Percentiles rank a stretch among this genome's conserved stretches.
These are phyloP conservation scores for Chloroceryle inda DNA, from an alignment of 2,797 vertebrate genomes.

Conservation along the genomic window DNA sequence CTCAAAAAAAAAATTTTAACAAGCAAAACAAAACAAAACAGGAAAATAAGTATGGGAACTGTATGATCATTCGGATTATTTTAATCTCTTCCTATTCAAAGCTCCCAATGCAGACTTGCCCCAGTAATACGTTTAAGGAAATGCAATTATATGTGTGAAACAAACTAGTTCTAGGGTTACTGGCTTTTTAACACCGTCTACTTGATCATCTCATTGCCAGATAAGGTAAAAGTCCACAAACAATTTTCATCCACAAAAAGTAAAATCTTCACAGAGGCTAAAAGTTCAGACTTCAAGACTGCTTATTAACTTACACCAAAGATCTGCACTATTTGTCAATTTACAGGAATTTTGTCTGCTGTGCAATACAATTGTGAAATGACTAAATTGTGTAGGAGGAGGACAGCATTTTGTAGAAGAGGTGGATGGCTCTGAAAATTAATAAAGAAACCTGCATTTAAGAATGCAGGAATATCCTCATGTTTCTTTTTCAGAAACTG, in stretches of 20 bases:
- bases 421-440: background rate
- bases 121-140: background rate
- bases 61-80: fast-evolving
- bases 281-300: background rate
- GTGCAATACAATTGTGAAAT: slow-evolving; percentile 22
- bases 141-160: background rate
- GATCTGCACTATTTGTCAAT: slow-evolving; percentile 19
- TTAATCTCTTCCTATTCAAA: background rate
- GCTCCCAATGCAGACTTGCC: background rate
- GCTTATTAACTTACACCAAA: slow-evolving; percentile 9
- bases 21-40: too few relatives aligned
- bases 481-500: background rate
- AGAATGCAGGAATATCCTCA: background rate
- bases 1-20: background rate
- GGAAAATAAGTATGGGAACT: background rate
- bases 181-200: background rate
- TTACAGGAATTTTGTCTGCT: slow-evolving; percentile 40
- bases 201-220: background rate
- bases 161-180: background rate
- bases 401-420: background rate
- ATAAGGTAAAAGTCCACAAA: background rate
- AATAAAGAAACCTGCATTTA: background rate
- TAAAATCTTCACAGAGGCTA: background rate
- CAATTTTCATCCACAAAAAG: background rate
- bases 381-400: background rate